These are phyloP conservation scores for Python bivittatus DNA, from an alignment of 2,113 vertebrate species.

Conservation along the genomic window DNA sequence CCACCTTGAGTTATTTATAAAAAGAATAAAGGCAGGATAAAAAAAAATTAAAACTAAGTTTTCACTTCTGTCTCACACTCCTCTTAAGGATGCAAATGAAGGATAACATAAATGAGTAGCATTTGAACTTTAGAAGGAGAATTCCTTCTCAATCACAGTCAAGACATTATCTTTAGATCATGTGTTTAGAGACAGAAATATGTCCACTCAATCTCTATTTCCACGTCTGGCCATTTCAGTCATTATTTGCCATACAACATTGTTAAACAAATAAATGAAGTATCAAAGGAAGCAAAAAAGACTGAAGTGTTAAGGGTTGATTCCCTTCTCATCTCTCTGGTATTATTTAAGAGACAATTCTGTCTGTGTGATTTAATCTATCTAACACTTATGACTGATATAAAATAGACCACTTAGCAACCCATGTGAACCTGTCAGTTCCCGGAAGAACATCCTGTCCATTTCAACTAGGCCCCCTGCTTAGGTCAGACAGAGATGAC, in stretches of 20 bases:
- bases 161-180: background rate
- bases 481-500: conserved; percentile 60
- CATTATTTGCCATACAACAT: background rate
- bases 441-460: conserved; percentile 57
- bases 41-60: background rate
- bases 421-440: conserved; percentile 63
- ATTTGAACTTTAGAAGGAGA: background rate
- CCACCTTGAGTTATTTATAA: too few relatives aligned
- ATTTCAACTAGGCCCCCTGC: conserved; percentile 60
- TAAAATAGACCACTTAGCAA: conserved; percentile 61
- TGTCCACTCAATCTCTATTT: background rate
- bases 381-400: conserved; percentile 33
- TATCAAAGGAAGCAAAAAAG: conserved; percentile 38
- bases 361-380: conserved; percentile 27
- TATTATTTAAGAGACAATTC: conserved; percentile 24
- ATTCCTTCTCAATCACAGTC: background rate
- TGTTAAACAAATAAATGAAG: background rate
- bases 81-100: background rate
- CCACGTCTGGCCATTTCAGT: background rate
- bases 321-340: conserved; percentile 19
- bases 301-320: background rate
- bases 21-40: too few relatives aligned
- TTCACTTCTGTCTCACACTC: background rate
- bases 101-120: background rate
- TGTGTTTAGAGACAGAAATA: background rate